Conservation (phyloP, 1,140 invertebrate genomes). For the Potamilus streckersoni region DNA sequence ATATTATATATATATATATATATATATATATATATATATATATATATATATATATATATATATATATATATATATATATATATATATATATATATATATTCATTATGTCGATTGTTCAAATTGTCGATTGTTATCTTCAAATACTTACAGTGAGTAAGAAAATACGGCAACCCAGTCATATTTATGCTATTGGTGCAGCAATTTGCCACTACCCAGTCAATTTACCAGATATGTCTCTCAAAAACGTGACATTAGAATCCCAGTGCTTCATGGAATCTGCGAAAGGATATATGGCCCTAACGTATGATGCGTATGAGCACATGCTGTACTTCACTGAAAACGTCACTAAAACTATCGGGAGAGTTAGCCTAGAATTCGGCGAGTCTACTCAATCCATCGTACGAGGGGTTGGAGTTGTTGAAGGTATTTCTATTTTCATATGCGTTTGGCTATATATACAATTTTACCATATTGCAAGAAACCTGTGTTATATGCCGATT, state of each 20-base stretch:
- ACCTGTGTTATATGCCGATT: too few species aligned
- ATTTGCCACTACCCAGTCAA: constrained; percentile 55
- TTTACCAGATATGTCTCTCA: constrained; percentile 48
- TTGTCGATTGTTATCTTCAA: too few species aligned
- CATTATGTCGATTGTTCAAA: too few species aligned
- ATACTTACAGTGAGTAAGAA: constrained; percentile 25
- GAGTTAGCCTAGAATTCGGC: constrained; percentile 37
- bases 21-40: too few species aligned
- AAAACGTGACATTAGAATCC: constrained; percentile 46
- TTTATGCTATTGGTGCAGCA: constrained; percentile 50
- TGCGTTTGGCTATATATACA: neutral
- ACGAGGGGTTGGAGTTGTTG: constrained; percentile 45
- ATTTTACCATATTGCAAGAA: too few species aligned
- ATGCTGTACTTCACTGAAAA: constrained; percentile 50
- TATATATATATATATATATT: too few species aligned
- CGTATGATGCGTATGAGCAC: constrained; percentile 41
- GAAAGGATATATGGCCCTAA: constrained; percentile 40
- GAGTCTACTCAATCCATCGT: constrained; percentile 33
- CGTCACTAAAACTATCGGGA: constrained; percentile 42
- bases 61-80: too few species aligned
- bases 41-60: too few species aligned
- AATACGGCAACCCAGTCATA: constrained; percentile 43
- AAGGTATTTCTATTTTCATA: constrained; percentile 32
- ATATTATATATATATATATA: too few species aligned
- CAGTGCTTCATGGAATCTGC: constrained; percentile 45